phyloP scores from a whole-genome alignment of 1,140 invertebrate species.

The Magallana gigas region DNA sequence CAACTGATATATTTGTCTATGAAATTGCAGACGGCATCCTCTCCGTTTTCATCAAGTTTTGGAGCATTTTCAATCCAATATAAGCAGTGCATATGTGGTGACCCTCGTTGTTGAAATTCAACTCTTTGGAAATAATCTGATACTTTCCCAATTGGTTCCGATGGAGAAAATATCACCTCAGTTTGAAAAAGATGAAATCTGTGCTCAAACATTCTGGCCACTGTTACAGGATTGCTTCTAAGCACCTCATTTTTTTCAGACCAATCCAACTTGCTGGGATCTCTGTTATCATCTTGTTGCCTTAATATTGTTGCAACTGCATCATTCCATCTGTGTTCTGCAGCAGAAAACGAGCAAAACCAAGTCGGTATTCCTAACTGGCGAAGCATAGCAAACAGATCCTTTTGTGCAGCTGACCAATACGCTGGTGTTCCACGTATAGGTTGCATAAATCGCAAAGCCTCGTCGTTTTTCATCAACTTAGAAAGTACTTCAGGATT shows the following conservation, averaged over 20 bases:
- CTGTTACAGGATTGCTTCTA: constrained; percentile 29
- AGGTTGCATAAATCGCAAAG: constrained; percentile 54
- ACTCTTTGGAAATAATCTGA: too few species aligned
- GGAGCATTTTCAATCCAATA: constrained; percentile 77
- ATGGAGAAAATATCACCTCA: constrained; percentile 9
- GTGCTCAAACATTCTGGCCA: constrained; percentile 44
- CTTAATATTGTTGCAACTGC: constrained; percentile 41
- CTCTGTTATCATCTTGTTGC: constrained; percentile 46
- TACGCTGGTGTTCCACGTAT: constrained; percentile 57
- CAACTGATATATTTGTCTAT: constrained; percentile 53
- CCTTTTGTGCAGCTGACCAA: constrained; percentile 54
- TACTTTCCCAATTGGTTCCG: constrained; percentile 54
- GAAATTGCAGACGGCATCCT: constrained; percentile 45
- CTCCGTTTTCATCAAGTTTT: constrained; percentile 47
- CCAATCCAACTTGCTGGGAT: constrained; percentile 8
- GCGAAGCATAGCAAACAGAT: constrained; percentile 63
- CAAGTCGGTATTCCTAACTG: constrained; percentile 56
- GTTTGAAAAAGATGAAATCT: not conserved
- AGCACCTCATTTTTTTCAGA: constrained; percentile 14
- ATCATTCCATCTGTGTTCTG: constrained; percentile 56
- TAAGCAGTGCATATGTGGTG: constrained; percentile 78
- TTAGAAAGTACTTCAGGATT: not conserved
- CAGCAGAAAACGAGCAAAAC: constrained; percentile 58
- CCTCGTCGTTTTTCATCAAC: not conserved
- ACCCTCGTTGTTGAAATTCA: constrained; percentile 78